These are phyloP conservation scores for Eulemur macaco DNA, from an alignment of 2,113 vertebrate genomes.

Conservation along the genomic window DNA sequence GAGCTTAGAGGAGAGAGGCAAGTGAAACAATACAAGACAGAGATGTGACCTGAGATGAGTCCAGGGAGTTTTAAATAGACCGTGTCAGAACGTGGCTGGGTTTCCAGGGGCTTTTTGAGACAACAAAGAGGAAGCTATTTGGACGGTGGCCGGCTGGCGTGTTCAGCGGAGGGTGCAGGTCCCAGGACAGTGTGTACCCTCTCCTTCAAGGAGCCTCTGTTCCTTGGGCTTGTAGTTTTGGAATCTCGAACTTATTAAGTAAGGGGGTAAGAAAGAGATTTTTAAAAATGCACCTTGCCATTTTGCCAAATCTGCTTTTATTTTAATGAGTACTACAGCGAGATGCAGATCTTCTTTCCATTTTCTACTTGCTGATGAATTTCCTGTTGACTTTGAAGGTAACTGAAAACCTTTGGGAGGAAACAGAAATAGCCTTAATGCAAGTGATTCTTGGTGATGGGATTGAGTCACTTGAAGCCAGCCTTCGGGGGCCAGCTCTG, in stretches of 20 bases:
- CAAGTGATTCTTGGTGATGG: constrained; percentile 40
- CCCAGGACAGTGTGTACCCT: constrained; percentile 11
- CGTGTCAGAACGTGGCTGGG: background rate
- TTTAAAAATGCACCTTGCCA: background rate
- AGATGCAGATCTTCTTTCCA: constrained; percentile 66
- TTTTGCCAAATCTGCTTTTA: constrained; percentile 72
- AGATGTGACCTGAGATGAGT: constrained; percentile 12
- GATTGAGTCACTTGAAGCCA: background rate
- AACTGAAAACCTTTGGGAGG: constrained; percentile 62
- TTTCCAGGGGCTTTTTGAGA: constrained; percentile 70
- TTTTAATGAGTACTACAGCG: constrained; percentile 64
- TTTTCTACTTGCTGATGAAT: constrained; percentile 74
- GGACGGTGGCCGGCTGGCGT: background rate
- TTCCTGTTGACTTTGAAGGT: constrained; percentile 77
- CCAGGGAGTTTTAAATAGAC: constrained; percentile 60
- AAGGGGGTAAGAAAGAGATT: background rate
- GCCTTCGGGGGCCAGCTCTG: background rate
- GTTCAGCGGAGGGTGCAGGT: background rate
- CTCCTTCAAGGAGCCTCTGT: background rate
- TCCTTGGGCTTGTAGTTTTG: background rate
- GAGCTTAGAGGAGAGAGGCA: constrained; percentile 5
- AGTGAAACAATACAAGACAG: constrained; percentile 37
- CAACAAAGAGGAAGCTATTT: background rate
- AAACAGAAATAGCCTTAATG: constrained; percentile 24
- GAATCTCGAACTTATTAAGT: constrained; percentile 34